Conservation (phyloP, 2,888 invertebrate species). For the Agrochola macilenta region DNA sequence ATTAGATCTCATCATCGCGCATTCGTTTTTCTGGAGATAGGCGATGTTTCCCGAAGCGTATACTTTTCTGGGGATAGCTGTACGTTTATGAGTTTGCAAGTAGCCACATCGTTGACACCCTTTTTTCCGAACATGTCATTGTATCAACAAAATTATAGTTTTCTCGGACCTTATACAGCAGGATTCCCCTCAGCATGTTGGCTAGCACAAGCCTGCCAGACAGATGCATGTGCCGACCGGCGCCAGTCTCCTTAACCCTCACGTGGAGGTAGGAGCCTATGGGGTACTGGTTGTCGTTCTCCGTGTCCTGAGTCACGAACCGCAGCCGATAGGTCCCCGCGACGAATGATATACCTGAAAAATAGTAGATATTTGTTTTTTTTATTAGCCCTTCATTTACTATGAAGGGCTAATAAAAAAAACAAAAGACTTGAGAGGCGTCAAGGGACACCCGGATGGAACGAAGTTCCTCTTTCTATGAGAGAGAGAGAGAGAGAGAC, state of each 20-base stretch:
- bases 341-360: conserved; percentile 77
- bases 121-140: background rate
- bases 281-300: conserved; percentile 43
- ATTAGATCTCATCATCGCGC: background rate
- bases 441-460: too few relatives aligned
- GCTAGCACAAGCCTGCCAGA: conserved; percentile 79
- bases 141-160: background rate
- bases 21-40: background rate
- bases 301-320: conserved; percentile 67
- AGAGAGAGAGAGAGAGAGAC: too few relatives aligned
- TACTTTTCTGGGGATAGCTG: background rate
- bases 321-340: conserved; percentile 73
- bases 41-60: background rate
- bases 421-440: too few relatives aligned
- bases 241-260: conserved; percentile 71
- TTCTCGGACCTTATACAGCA: conserved; percentile 79
- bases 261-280: conserved; percentile 72
- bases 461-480: too few relatives aligned
- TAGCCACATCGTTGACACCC: background rate
- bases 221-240: conserved; percentile 73
- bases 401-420: background rate
- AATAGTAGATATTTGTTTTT: background rate
- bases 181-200: conserved; percentile 78
- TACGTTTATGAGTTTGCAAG: background rate
- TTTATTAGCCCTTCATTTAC: too few relatives aligned